These are phyloP conservation scores for Pammene aurita DNA, from an alignment of 2,888 invertebrate species.

Conservation along the genomic window DNA sequence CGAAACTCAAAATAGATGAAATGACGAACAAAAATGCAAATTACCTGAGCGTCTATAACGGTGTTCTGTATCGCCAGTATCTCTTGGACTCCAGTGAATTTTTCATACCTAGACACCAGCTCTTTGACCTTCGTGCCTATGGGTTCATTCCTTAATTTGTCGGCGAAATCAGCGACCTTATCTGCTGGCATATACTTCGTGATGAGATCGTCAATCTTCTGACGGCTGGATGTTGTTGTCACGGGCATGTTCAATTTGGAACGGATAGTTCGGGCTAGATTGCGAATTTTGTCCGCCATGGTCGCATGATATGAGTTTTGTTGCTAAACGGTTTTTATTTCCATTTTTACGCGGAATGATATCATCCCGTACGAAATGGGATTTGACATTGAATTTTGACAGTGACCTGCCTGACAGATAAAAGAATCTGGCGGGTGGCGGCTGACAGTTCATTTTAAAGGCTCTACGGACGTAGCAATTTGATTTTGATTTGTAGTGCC, in stretches of 20 bases:
- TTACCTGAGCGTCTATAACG: constrained; percentile 87
- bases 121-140: constrained; percentile 70
- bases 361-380: constrained; percentile 44
- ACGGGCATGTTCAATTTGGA: constrained; percentile 67
- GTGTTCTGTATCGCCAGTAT: constrained; percentile 89
- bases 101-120: constrained; percentile 86
- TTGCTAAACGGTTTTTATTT: constrained; percentile 49
- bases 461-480: too few species aligned
- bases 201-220: constrained; percentile 71
- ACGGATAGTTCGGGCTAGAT: constrained; percentile 67
- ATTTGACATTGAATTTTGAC: constrained; percentile 32
- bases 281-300: constrained; percentile 75
- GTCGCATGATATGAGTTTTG: constrained; percentile 61
- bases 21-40: constrained; percentile 21
- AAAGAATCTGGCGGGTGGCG: neutral
- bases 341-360: constrained; percentile 50
- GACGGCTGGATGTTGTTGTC: constrained; percentile 57
- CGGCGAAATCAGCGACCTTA: constrained; percentile 69
- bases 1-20: constrained; percentile 12
- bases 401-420: neutral
- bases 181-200: constrained; percentile 68
- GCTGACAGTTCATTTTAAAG: neutral
- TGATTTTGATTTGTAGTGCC: too few species aligned
- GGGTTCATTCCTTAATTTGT: constrained; percentile 67
- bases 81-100: constrained; percentile 90